Conservation (phyloP, 2,797 vertebrate genomes). For the Thaleichthys pacificus region DNA sequence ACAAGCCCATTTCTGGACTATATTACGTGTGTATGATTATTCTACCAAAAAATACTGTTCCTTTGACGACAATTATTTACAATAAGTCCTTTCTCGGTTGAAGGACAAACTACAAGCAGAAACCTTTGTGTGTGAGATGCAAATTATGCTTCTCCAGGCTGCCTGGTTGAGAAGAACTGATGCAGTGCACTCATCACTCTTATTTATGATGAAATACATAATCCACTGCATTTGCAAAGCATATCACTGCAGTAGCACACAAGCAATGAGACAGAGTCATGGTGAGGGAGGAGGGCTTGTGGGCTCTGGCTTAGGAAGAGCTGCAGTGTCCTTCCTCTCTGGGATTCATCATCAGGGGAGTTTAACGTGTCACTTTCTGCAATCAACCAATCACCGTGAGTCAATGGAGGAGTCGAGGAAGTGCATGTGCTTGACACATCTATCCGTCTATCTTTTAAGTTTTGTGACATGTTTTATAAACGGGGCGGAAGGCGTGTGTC, state of each 20-base stretch:
- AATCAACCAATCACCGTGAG: slow-evolving; percentile 9
- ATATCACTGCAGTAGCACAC: background rate
- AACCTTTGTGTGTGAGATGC: background rate
- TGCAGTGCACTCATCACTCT: background rate
- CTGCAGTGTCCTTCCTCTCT: background rate
- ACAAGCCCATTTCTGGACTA: background rate
- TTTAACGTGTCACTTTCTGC: slow-evolving; percentile 15
- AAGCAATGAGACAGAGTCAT: background rate
- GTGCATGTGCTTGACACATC: slow-evolving; percentile 15
- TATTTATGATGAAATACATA: background rate
- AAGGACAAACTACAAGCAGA: background rate
- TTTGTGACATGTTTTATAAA: slow-evolving; percentile 38
- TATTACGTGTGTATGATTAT: no score
- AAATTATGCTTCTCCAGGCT: background rate
- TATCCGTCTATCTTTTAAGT: slow-evolving; percentile 42
- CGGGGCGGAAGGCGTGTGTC: slow-evolving; percentile 43
- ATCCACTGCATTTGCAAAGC: background rate
- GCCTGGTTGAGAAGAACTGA: background rate
- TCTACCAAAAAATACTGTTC: no score
- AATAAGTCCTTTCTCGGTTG: background rate
- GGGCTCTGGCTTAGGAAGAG: no score
- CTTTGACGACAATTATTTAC: no score
- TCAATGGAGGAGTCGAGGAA: slow-evolving; percentile 33
- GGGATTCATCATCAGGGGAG: slow-evolving; percentile 7
- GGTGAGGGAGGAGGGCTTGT: background rate